phyloP scores from a whole-genome alignment of 2,797 vertebrate species.

The Tenualosa ilisha region DNA sequence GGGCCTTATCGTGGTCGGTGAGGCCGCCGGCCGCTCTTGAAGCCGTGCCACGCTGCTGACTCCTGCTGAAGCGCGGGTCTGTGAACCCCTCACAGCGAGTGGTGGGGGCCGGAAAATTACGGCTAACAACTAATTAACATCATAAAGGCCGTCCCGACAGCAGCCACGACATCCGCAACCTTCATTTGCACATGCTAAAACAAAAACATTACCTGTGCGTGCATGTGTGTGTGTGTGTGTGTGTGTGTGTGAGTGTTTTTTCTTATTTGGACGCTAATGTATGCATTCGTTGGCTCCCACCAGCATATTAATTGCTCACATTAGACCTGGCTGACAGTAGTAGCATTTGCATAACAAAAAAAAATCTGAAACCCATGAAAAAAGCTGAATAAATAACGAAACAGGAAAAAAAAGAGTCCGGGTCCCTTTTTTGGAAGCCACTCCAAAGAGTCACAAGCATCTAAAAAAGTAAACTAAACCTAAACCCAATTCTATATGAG shows the following conservation, averaged over 20 bases:
- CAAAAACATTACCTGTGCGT: slow-evolving; percentile 26
- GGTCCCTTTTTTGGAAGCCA: neutral
- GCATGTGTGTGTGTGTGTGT: neutral
- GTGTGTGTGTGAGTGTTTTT: slow-evolving; percentile 24
- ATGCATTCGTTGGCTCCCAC: slow-evolving; percentile 61
- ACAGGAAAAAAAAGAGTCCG: slow-evolving; percentile 24
- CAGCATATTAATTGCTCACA: slow-evolving; percentile 63
- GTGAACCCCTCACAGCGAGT: slow-evolving; percentile 78
- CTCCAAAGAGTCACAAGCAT: neutral
- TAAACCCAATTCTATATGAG: neutral
- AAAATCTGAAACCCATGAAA: slow-evolving; percentile 59
- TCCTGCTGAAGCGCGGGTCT: slow-evolving; percentile 74
- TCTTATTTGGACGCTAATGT: slow-evolving; percentile 73
- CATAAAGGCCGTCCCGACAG: slow-evolving; percentile 76
- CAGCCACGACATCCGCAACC: slow-evolving; percentile 74
- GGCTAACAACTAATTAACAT: slow-evolving; percentile 83
- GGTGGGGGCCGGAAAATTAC: slow-evolving; percentile 73
- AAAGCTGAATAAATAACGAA: slow-evolving; percentile 52
- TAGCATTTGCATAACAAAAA: slow-evolving; percentile 45
- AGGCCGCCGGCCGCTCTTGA: slow-evolving; percentile 73
- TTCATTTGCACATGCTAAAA: slow-evolving; percentile 78
- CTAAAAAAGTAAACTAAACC: neutral
- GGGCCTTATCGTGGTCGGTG: slow-evolving; percentile 72
- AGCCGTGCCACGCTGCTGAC: slow-evolving; percentile 71
- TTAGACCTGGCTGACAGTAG: slow-evolving; percentile 30